Base-by-base conservation (phyloP, 2,888 invertebrate genomes). In the Nesidiocoris tenuis region DNA sequence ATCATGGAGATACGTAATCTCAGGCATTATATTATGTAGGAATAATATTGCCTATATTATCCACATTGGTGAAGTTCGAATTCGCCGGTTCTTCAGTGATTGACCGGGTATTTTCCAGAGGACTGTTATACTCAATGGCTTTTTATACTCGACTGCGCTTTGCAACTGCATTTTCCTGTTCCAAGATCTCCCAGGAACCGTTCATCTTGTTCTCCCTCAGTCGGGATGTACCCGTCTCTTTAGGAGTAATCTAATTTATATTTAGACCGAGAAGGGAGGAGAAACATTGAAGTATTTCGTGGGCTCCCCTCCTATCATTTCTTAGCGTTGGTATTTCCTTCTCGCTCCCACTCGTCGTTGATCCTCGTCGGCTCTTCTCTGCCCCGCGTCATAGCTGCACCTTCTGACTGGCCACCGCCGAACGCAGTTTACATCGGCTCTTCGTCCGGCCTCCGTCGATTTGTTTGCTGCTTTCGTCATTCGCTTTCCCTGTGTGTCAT, bases 211-310 rank as follows among this genome's bases (percentile, higher is more conserved):
- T n/a, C n/a, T n/a, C n/a, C n/a, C n/a, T 39, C 39, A 12, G 39
- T 7, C 39, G 5, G 39, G 3, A 39, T 12, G 5, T 39, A 39
- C 39, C 39, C 39, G 12, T 39, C 39, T 3, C 5, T 39, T 12
- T 39, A 39, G 5, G n/a, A n/a, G 12, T 17, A 22, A 67, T 22
- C 55, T 67, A 56, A 67, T 67, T n/a, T 67, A 67, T 67, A 67
- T 67, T 67, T 67, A 67, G 67, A 67, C 23, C 12, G 67, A 21
- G 67, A 66, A 16, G 67, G 67, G 22, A 56, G 67, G 54, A 24
- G 39, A 65, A 55, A 56, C 67, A 12, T 3, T 39, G 39, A 39
- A 39, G 39, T 39, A 39, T 39, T 39, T 39, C 39, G 39, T 39
- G 39, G 39, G 39, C 5, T 39, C 39, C 39, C 39, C 39, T 39